These are phyloP conservation scores for Acrocephalus kingi DNA, from an alignment of 2,113 vertebrate genomes.

Conservation along the genomic window DNA sequence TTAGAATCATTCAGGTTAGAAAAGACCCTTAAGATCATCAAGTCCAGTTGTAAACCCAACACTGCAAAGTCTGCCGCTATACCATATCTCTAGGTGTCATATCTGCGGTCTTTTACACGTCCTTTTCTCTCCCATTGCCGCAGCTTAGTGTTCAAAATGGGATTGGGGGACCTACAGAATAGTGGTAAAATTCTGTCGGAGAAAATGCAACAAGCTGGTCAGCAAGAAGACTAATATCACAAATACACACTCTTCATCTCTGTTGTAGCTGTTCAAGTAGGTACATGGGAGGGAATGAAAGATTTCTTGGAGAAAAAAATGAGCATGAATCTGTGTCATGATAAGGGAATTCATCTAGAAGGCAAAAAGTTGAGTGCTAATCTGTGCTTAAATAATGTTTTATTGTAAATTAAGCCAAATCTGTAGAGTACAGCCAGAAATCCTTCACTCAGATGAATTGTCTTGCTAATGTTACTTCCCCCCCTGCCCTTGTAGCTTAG, in stretches of 20 bases:
- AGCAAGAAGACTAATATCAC: neutral
- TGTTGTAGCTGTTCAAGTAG: neutral
- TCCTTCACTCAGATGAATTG: neutral
- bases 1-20: neutral
- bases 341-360: neutral
- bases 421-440: neutral
- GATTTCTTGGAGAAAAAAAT: neutral
- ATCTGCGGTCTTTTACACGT: neutral
- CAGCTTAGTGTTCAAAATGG: neutral
- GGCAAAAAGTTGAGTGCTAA: neutral
- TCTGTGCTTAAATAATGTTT: neutral
- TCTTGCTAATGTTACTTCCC: neutral
- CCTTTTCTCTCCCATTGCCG: neutral
- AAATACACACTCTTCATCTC: neutral
- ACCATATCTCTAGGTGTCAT: neutral
- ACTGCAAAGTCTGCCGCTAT: neutral
- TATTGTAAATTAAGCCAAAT: neutral
- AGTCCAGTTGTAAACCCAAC: neutral
- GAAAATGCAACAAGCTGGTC: neutral
- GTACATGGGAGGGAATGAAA: neutral
- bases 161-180: neutral
- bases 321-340: neutral
- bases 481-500: neutral
- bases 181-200: neutral
- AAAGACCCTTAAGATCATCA: neutral